Conservation (phyloP, 2,797 vertebrate species). For the Gymnothorax javanicus region DNA sequence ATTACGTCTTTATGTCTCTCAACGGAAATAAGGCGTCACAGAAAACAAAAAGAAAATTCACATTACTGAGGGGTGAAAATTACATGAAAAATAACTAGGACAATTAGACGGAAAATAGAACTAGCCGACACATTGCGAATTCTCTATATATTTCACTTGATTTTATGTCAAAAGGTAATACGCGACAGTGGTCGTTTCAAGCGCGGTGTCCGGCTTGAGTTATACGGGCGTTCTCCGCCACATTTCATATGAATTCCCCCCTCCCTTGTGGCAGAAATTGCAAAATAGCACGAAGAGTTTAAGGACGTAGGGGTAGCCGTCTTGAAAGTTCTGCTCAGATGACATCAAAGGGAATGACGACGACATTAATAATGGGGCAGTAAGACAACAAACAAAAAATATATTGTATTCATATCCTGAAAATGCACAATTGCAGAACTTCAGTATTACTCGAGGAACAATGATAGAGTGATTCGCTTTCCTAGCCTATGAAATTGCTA, state of each 20-base stretch:
- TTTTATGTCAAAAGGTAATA: conserved; percentile 26
- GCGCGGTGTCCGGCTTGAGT: conserved; percentile 49
- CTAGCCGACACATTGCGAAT: not conserved
- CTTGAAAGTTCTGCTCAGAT: not conserved
- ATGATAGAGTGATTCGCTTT: conserved; percentile 17
- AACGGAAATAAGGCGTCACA: conserved; percentile 29
- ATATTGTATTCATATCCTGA: not conserved
- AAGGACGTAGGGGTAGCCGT: conserved; percentile 14
- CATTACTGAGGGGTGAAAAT: conserved; percentile 21
- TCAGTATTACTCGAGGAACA: not conserved
- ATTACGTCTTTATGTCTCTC: conserved; percentile 24
- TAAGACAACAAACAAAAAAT: not conserved
- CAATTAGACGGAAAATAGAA: not conserved
- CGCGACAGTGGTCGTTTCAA: conserved; percentile 44
- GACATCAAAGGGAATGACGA: not conserved
- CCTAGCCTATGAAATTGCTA: not conserved
- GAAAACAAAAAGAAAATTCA: not conserved
- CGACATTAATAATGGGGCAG: not conserved
- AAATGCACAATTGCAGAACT: not conserved
- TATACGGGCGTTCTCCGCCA: conserved; percentile 45
- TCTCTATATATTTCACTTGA: conserved; percentile 33
- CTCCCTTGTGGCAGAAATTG: conserved; percentile 46
- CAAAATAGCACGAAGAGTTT: conserved; percentile 40
- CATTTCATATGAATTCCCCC: conserved; percentile 50
- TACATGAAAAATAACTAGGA: conserved; percentile 32